A percentile compares a stretch with the other conserved stretches of the same genome.
phyloP scores from a whole-genome alignment of 1,140 invertebrate genomes.

The Heterodera carotae region DNA sequence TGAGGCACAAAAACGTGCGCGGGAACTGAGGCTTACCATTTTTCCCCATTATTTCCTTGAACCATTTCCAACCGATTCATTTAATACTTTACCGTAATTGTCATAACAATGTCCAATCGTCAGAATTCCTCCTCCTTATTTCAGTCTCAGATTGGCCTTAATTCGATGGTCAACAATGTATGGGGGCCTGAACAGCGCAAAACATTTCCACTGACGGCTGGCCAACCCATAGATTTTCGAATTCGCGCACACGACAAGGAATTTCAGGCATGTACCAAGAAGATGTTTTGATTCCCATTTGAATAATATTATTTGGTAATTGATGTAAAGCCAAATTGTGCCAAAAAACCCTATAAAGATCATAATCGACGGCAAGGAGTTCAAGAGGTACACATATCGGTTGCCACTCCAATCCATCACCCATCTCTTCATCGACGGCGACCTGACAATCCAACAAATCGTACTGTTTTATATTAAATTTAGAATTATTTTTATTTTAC shows the following conservation, averaged over 20 bases:
- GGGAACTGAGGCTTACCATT: too few relatives aligned
- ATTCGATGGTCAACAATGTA: constrained; percentile 56
- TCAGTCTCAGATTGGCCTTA: constrained; percentile 70
- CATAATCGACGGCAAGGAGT: constrained; percentile 61
- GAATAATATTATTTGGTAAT: too few relatives aligned
- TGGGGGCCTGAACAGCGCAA: constrained; percentile 66
- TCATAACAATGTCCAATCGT: background rate
- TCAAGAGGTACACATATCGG: constrained; percentile 65
- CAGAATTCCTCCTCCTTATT: background rate
- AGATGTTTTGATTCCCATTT: too few relatives aligned
- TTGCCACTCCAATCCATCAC: constrained; percentile 55
- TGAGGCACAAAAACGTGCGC: too few relatives aligned
- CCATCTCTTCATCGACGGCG: constrained; percentile 62
- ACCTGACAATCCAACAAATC: constrained; percentile 59
- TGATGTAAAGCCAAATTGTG: background rate
- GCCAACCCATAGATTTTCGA: constrained; percentile 62
- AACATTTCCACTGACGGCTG: constrained; percentile 59
- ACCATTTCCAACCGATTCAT: too few relatives aligned
- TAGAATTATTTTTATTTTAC: constrained; percentile 13
- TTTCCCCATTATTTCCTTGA: too few relatives aligned
- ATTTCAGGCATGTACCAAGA: constrained; percentile 48
- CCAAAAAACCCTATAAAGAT: constrained; percentile 44
- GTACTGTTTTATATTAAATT: background rate
- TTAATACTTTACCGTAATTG: too few relatives aligned
- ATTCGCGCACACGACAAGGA: constrained; percentile 63